Base-by-base conservation (phyloP, 2,888 invertebrate species). In the Azorinus chamasolen region DNA sequence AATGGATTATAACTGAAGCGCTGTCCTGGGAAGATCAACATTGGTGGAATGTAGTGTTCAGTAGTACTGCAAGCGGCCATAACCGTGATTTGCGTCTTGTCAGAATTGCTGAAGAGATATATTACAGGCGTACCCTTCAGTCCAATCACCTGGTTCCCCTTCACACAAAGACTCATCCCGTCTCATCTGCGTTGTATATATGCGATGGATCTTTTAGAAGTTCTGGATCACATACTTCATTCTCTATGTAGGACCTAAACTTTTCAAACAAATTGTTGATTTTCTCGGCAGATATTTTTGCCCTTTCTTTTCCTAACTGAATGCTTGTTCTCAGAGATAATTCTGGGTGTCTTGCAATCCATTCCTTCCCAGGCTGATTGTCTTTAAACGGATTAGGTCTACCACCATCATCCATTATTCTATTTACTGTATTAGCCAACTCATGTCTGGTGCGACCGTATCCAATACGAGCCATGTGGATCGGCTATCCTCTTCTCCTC, bases 401-500 rank as follows among this genome's bases (percentile, higher is more conserved):
- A 3, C 37, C 62, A 57, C 66, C 68, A 12, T 48, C 66, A 37
- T 68, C 59, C 2, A 66, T 6, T 18, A 62, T 48, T 5, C 32
- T 73, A 22, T 73, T 50, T 2, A 73, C 66, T 18, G 45, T 32
- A 12, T 14, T 5, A 14, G 27, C 41, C 8, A 70, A 18, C 22
- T 70, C 70, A n/a, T 54, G 22, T 6, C 70, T 22, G 12, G 70
- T 70, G 14, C 70, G 39, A 5, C 70, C 70, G 27, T 48, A 70
- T 2, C 70, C 66, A 14, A 73, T 62, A 5, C 39, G 25, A 1
- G 73, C 45, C 73, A 73, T 73, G n/a, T 73, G 55, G 10, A 66
- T 73, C 46, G 1, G 61, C 65, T 16, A 72, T 24, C 4, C 54
- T 22, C n/a, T 22, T 51, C 25, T 61, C 72, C 37, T 64, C 72